phyloP scores from a whole-genome alignment of 2,797 vertebrate genomes.

The Silurus lanzhouensis region DNA sequence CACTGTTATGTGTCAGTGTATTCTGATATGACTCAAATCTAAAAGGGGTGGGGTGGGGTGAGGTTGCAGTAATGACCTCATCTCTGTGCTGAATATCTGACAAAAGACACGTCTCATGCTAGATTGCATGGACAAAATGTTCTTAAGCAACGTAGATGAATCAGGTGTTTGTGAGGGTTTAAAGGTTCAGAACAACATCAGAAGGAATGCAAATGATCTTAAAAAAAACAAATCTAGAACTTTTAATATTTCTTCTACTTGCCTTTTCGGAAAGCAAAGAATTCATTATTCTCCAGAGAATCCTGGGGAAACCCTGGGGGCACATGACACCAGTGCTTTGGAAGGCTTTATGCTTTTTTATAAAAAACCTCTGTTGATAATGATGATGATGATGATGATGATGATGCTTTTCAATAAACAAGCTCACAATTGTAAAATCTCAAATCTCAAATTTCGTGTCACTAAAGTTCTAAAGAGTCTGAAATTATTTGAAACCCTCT shows the following conservation, averaged over 20 bases:
- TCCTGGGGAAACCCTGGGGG: not conserved
- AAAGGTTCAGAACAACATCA: not conserved
- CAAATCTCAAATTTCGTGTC: too few relatives aligned
- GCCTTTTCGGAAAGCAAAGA: not conserved
- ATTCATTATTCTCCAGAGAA: not conserved
- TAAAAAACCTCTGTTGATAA: not conserved
- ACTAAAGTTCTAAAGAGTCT: not conserved
- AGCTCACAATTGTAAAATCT: too few relatives aligned
- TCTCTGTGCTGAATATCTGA: not conserved
- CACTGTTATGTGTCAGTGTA: not conserved
- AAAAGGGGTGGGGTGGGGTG: not conserved
- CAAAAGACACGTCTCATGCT: not conserved
- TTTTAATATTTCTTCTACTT: not conserved
- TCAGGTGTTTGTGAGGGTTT: not conserved
- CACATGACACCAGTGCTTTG: not conserved
- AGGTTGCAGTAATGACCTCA: slow-evolving; percentile 5
- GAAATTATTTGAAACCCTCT: not conserved
- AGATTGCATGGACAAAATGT: not conserved
- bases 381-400: not conserved
- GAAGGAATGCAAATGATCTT: not conserved
- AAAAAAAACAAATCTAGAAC: not conserved
- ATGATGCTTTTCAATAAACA: not conserved
- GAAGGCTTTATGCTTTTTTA: not conserved
- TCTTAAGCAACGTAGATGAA: not conserved
- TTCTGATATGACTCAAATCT: not conserved